phyloP scores from a whole-genome alignment of 2,113 vertebrate genomes.

The Anoura caudifer region DNA sequence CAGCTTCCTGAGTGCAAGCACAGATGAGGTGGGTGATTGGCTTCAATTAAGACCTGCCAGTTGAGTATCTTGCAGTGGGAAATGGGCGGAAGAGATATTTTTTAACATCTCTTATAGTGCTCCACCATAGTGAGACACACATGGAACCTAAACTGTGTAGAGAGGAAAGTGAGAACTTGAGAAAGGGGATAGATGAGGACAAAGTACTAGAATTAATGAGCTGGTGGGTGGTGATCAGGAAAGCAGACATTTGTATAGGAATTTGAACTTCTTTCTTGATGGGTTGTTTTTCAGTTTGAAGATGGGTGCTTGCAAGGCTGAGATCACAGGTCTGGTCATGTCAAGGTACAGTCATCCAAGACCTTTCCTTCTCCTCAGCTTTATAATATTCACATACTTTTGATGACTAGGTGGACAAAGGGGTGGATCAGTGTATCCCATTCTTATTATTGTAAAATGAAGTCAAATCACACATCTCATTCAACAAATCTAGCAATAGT shows the following conservation, averaged over 20 bases:
- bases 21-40: background rate
- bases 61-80: background rate
- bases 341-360: background rate
- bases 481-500: background rate
- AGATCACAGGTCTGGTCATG: background rate
- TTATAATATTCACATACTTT: background rate
- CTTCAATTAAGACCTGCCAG: background rate
- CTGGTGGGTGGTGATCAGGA: background rate
- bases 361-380: background rate
- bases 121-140: fast-evolving
- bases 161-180: background rate
- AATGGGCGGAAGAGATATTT: background rate
- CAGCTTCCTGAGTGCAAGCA: background rate
- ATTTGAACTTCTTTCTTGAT: background rate
- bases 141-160: background rate
- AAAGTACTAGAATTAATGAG: background rate
- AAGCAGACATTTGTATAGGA: background rate
- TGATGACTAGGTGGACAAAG: background rate
- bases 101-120: background rate
- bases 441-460: background rate
- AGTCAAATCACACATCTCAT: background rate
- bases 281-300: background rate
- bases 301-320: background rate
- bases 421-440: background rate
- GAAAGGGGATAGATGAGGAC: background rate